A percentile compares a stretch with the other conserved stretches of the same genome.
Conservation (phyloP, 1,140 invertebrate genomes). For the Anthonomus grandis region DNA sequence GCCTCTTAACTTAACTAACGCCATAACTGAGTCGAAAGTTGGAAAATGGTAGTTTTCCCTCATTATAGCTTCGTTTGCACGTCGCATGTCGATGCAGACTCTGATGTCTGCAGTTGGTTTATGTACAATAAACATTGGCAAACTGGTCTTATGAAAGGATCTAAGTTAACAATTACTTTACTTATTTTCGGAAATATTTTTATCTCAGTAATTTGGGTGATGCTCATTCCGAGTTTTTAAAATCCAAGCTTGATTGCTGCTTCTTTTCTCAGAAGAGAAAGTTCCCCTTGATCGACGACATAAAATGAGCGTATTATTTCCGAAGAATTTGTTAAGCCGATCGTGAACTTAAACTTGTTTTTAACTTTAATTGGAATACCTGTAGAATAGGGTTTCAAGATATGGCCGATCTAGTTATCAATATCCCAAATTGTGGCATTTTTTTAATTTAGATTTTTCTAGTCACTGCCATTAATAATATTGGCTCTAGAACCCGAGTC, state of each 20-base stretch:
- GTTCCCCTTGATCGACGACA: slow-evolving; percentile 16
- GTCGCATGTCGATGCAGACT: slow-evolving; percentile 41
- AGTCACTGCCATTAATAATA: background rate
- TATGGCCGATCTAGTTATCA: background rate
- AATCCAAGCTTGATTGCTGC: slow-evolving; percentile 12
- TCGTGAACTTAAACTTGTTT: slow-evolving; percentile 6
- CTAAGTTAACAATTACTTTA: no score
- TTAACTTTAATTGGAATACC: background rate
- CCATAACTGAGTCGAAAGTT: slow-evolving; percentile 34
- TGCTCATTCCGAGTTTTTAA: slow-evolving; percentile 14
- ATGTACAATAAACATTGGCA: slow-evolving; percentile 6
- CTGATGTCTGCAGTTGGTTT: slow-evolving; percentile 37
- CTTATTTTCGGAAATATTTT: slow-evolving; percentile 2
- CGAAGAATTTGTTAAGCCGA: background rate
- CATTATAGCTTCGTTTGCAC: slow-evolving; percentile 36
- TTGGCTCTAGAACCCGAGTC: no score
- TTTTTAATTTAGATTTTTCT: background rate
- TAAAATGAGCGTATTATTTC: slow-evolving; percentile 16
- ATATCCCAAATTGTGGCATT: slow-evolving; percentile 8
- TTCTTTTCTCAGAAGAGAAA: slow-evolving; percentile 23
- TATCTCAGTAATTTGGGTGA: background rate
- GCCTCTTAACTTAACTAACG: slow-evolving; percentile 17
- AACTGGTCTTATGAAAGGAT: background rate
- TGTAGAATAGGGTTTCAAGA: slow-evolving; percentile 1
- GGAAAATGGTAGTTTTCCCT: slow-evolving; percentile 37